A percentile compares a stretch with the other conserved stretches of the same genome.
These are phyloP conservation scores for Magallana angulata DNA, from an alignment of 1,140 invertebrate genomes.

Conservation along the genomic window DNA sequence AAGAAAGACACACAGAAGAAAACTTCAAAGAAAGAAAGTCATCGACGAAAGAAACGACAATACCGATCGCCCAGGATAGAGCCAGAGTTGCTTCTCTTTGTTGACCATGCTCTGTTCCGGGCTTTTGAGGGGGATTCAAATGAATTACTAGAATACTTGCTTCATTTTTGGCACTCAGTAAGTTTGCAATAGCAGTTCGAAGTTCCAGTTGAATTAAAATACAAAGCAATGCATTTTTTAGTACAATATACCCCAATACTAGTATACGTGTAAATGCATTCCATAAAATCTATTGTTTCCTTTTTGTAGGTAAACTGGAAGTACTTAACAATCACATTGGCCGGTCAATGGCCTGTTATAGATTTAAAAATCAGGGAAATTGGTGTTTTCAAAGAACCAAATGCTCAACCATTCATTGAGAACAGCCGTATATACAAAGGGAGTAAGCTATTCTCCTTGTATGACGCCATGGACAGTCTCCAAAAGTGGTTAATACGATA, in stretches of 20 bases:
- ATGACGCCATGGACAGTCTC: slow-evolving; percentile 69
- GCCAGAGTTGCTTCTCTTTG: slow-evolving; percentile 64
- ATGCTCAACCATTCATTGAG: slow-evolving; percentile 71
- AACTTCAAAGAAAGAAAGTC: slow-evolving; percentile 32
- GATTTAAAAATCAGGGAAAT: slow-evolving; percentile 69
- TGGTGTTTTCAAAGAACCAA: slow-evolving; percentile 66
- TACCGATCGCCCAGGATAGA: slow-evolving; percentile 59
- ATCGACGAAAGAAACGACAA: slow-evolving; percentile 48
- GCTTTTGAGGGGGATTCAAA: slow-evolving; percentile 68
- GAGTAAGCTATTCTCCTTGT: slow-evolving; percentile 65
- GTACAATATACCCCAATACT: neutral
- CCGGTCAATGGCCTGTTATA: slow-evolving; percentile 64
- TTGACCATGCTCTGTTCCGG: slow-evolving; percentile 64
- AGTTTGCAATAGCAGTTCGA: slow-evolving; percentile 12
- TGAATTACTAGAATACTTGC: slow-evolving; percentile 67
- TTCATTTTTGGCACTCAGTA: slow-evolving; percentile 74
- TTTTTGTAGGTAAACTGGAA: slow-evolving; percentile 69
- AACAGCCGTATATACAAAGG: slow-evolving; percentile 64
- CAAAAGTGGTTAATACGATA: slow-evolving; percentile 69
- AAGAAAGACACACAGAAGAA: slow-evolving; percentile 16
- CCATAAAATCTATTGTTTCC: neutral
- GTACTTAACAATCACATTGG: slow-evolving; percentile 65
- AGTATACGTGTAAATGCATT: neutral
- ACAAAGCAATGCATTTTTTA: neutral
- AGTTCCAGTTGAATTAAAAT: no score